These are phyloP conservation scores for Neotoxoptera formosana DNA, from an alignment of 1,140 invertebrate species.

Conservation along the genomic window DNA sequence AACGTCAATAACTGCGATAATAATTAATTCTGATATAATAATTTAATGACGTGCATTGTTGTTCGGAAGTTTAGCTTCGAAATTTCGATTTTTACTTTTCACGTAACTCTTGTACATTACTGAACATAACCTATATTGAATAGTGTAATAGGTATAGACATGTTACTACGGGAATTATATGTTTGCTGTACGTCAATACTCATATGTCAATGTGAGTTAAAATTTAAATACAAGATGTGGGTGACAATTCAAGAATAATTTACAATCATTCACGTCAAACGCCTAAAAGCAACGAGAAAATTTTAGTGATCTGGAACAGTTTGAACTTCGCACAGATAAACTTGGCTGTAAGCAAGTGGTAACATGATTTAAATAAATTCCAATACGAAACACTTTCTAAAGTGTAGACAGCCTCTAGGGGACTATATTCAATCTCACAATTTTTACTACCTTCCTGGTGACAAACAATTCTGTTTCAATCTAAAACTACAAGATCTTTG, in stretches of 20 bases:
- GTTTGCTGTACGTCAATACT: not conserved
- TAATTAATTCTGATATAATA: too few species aligned
- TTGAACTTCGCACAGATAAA: not conserved
- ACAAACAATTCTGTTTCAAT: not conserved
- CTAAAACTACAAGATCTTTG: not conserved
- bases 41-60: too few species aligned
- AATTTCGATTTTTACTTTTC: too few species aligned
- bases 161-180: not conserved
- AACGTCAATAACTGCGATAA: too few species aligned
- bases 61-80: too few species aligned
- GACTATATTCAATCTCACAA: not conserved
- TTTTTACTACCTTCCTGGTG: not conserved
- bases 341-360: not conserved
- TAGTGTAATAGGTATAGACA: not conserved
- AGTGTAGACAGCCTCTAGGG: not conserved
- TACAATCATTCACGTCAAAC: not conserved
- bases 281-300: not conserved
- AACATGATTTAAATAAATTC: slow-evolving; percentile 22
- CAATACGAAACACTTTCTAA: not conserved
- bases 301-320: not conserved
- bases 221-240: not conserved
- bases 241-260: not conserved
- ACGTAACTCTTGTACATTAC: too few species aligned
- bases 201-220: not conserved
- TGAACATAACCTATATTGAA: not conserved